phyloP scores from a whole-genome alignment of 2,113 vertebrate species.

The Channa argus region DNA sequence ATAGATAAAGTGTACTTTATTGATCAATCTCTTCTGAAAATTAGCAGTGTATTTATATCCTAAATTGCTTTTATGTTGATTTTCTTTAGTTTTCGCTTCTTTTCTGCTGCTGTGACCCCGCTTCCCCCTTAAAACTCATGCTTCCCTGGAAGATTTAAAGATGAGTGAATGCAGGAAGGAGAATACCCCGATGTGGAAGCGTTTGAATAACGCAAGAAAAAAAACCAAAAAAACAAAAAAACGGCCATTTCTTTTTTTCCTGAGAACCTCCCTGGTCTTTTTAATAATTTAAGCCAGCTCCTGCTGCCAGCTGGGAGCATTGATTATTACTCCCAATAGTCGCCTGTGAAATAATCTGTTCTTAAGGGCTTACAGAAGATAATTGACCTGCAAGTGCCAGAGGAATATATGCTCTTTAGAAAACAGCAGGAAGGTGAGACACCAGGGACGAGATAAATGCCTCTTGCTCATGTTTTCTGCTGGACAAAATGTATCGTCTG shows the following conservation, averaged over 20 bases:
- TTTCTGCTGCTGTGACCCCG: slow-evolving; percentile 9
- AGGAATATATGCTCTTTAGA: slow-evolving; percentile 29
- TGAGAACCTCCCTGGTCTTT: neutral
- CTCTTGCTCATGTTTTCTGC: too few species aligned
- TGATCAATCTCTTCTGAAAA: too few species aligned
- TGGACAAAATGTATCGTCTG: neutral
- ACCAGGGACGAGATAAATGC: neutral
- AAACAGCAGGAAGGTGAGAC: slow-evolving; percentile 6
- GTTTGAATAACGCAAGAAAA: slow-evolving; percentile 34
- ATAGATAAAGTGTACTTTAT: too few species aligned
- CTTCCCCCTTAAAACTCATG: slow-evolving; percentile 1
- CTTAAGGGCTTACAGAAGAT: slow-evolving; percentile 41
- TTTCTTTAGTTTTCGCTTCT: slow-evolving; percentile 9
- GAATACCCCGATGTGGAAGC: slow-evolving; percentile 21
- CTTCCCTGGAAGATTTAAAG: slow-evolving; percentile 15
- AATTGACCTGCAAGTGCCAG: slow-evolving; percentile 52
- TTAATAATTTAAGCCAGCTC: slow-evolving; percentile 37
- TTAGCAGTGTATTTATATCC: slow-evolving; percentile 25
- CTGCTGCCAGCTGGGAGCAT: slow-evolving; percentile 53
- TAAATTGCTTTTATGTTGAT: slow-evolving; percentile 36
- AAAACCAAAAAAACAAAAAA: neutral
- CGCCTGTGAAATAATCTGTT: slow-evolving; percentile 51
- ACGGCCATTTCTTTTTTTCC: slow-evolving; percentile 1
- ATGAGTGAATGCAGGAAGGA: neutral
- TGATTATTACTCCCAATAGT: slow-evolving; percentile 57